phyloP scores from a whole-genome alignment of 2,888 invertebrate genomes.

The Rhagium mordax region DNA sequence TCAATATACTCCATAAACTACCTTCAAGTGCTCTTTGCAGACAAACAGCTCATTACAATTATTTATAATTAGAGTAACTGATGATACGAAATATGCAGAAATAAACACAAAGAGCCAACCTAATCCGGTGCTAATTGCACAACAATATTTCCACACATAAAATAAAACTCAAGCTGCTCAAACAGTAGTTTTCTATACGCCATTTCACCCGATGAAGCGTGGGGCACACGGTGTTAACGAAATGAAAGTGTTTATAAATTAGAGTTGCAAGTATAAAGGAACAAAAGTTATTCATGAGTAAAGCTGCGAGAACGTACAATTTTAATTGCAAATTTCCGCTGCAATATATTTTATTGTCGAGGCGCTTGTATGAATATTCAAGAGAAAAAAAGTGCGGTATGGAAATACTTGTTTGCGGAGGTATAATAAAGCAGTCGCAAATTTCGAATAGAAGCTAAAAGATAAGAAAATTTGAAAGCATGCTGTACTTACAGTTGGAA shows the following conservation, averaged over 20 bases:
- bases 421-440: neutral
- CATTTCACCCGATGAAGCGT: neutral
- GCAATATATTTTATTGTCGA: neutral
- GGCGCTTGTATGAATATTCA: conserved; percentile 13
- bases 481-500: neutral
- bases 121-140: too few relatives aligned
- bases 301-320: conserved; percentile 8
- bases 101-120: too few relatives aligned
- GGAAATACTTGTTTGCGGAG: neutral
- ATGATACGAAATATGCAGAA: too few relatives aligned
- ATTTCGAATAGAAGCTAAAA: neutral
- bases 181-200: neutral
- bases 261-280: neutral
- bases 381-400: neutral
- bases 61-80: too few relatives aligned
- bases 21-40: too few relatives aligned
- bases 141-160: too few relatives aligned
- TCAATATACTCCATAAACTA: too few relatives aligned
- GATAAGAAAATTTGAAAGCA: neutral
- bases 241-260: neutral
- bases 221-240: neutral
- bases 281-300: neutral
- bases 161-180: neutral
- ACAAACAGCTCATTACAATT: too few relatives aligned
- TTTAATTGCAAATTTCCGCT: conserved; percentile 14